Percentiles rank a stretch among this genome's conserved stretches.
Evolutionary conservation across 2,113 vertebrate species (phyloP).

Genomic region (Semicossyphus pulcher): DNA sequence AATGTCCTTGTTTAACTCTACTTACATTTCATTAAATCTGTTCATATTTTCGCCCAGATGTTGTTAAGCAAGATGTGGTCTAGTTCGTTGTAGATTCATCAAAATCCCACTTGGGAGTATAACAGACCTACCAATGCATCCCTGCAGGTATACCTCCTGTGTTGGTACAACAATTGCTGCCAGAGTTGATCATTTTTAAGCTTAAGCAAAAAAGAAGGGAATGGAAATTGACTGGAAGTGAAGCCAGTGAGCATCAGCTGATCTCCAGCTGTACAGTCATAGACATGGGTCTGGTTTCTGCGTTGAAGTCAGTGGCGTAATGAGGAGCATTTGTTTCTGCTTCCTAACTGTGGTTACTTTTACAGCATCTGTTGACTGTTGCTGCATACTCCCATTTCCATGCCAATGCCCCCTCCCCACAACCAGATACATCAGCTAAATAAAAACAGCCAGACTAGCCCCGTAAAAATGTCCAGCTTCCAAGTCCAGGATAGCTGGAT

Average conservation of each 20-base stretch:
- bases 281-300: constrained; percentile 63
- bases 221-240: constrained; percentile 50
- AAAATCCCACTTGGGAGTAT: too few species aligned
- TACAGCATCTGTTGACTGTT: constrained; percentile 74
- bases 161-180: constrained; percentile 42
- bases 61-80: too few species aligned
- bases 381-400: constrained; percentile 20
- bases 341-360: constrained; percentile 77
- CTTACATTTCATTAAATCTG: too few species aligned
- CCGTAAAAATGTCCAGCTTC: constrained; percentile 75
- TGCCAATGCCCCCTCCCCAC: constrained; percentile 29
- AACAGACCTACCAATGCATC: too few species aligned
- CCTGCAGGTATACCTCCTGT: constrained; percentile 10
- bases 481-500: constrained; percentile 59
- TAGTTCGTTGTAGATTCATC: too few species aligned
- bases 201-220: constrained; percentile 33
- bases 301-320: constrained; percentile 65
- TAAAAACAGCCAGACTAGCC: constrained; percentile 79
- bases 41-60: too few species aligned
- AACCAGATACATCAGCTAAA: constrained; percentile 75
- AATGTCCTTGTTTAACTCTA: too few species aligned
- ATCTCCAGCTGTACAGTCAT: constrained; percentile 64
- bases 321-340: constrained; percentile 74
- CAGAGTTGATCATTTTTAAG: constrained; percentile 26
- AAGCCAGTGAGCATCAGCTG: constrained; percentile 67